These are phyloP conservation scores for Trachurus trachurus DNA, from an alignment of 2,797 vertebrate genomes.

Conservation along the genomic window DNA sequence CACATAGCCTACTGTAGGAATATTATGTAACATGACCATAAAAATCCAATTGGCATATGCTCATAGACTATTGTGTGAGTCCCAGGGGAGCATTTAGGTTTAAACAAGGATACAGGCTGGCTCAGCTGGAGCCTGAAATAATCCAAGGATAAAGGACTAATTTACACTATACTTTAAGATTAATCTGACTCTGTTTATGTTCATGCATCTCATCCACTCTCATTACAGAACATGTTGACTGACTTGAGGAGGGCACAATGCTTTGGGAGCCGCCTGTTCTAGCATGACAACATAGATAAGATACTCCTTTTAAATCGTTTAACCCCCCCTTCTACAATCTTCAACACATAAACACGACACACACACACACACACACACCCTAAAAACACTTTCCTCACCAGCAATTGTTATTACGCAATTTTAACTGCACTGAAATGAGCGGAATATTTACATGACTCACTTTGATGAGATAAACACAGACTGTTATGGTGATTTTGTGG, in stretches of 20 bases:
- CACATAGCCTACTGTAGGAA: too few relatives aligned
- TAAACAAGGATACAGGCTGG: too few relatives aligned
- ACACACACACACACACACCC: constrained; percentile 16
- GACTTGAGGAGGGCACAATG: background rate
- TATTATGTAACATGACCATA: too few relatives aligned
- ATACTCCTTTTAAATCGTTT: constrained; percentile 6
- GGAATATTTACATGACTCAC: background rate
- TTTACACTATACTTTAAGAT: background rate
- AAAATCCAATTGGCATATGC: too few relatives aligned
- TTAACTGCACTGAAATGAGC: background rate
- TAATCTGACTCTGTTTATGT: constrained; percentile 2
- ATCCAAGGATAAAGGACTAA: too few relatives aligned
- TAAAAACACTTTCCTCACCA: background rate
- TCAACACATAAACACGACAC: background rate
- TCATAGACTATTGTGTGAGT: too few relatives aligned
- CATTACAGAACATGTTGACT: constrained; percentile 1
- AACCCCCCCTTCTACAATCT: background rate
- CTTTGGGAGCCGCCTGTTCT: constrained; percentile 24
- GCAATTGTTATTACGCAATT: background rate
- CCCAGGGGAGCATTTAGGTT: too few relatives aligned
- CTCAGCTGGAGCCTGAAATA: too few relatives aligned
- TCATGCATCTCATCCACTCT: background rate
- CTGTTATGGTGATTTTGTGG: background rate
- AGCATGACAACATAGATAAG: constrained; percentile 26
- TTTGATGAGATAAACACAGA: constrained; percentile 7